These are phyloP conservation scores for Brassicogethes aeneus DNA, from an alignment of 2,888 invertebrate species.

Conservation along the genomic window DNA sequence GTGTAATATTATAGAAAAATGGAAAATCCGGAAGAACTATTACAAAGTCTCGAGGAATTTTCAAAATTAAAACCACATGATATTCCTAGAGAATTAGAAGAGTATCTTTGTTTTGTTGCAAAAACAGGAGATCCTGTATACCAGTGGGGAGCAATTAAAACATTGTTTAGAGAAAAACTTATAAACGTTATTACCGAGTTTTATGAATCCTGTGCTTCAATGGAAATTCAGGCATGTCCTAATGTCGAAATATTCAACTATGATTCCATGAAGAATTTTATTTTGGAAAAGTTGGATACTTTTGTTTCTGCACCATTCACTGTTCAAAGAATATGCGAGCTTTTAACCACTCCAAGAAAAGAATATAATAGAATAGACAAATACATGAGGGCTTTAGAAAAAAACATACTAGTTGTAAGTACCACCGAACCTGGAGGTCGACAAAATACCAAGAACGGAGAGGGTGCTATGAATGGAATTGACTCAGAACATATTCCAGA, in stretches of 20 bases:
- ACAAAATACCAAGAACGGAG: conserved; percentile 58
- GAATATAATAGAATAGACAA: conserved; percentile 95
- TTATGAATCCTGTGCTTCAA: conserved; percentile 64
- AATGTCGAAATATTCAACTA: conserved; percentile 89
- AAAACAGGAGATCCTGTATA: conserved; percentile 91
- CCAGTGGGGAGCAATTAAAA: conserved; percentile 83
- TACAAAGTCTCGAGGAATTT: conserved; percentile 76
- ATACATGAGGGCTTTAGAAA: conserved; percentile 94
- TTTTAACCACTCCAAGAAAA: conserved; percentile 81
- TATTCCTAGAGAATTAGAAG: conserved; percentile 82
- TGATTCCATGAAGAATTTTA: conserved; percentile 76
- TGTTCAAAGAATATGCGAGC: conserved; percentile 90
- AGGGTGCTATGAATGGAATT: conserved; percentile 52
- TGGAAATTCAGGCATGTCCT: conserved; percentile 78
- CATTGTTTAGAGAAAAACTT: conserved; percentile 80
- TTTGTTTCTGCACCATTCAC: conserved; percentile 92
- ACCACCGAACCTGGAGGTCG: conserved; percentile 61
- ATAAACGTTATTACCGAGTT: conserved; percentile 81
- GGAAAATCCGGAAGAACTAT: conserved; percentile 81
- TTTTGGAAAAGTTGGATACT: conserved; percentile 72
- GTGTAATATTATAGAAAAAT: conserved; percentile 36
- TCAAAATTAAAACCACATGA: conserved; percentile 66
- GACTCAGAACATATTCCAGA: conserved; percentile 47
- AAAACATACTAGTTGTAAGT: conserved; percentile 83
- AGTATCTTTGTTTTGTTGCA: conserved; percentile 82